Conservation (phyloP, 2,113 vertebrate genomes). For the Hypanus sabinus region DNA sequence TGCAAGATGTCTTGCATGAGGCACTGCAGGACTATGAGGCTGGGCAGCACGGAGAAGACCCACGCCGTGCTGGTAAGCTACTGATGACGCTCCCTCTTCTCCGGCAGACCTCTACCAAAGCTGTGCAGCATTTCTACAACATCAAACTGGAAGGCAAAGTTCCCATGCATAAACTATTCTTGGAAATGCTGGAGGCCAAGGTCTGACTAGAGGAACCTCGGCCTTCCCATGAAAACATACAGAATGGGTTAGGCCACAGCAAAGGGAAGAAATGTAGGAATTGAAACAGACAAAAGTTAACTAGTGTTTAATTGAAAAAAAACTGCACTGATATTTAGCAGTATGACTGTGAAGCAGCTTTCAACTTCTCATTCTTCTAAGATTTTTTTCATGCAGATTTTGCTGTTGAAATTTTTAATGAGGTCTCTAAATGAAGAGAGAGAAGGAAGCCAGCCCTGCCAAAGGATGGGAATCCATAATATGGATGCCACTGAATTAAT, state of each 20-base stretch:
- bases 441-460: conserved; percentile 85
- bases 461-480: conserved; percentile 88
- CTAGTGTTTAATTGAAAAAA: conserved; percentile 63
- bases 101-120: conserved; percentile 96
- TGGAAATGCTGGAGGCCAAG: conserved; percentile 99
- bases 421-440: conserved; percentile 74
- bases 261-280: conserved; percentile 44
- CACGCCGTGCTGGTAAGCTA: conserved; percentile 89
- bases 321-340: conserved; percentile 74
- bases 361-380: conserved; percentile 55
- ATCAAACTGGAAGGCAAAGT: conserved; percentile 99
- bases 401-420: conserved; percentile 55
- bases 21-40: conserved; percentile 97
- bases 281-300: conserved; percentile 42
- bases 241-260: conserved; percentile 44
- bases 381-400: conserved; percentile 54
- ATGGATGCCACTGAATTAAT: conserved; percentile 82
- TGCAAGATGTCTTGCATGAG: conserved; percentile 95
- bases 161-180: conserved; percentile 99
- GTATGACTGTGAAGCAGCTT: conserved; percentile 71
- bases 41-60: conserved; percentile 88
- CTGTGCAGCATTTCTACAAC: conserved; percentile 99
- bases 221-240: conserved; percentile 56
- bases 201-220: conserved; percentile 74
- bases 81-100: conserved; percentile 96